Percentiles rank a stretch among this genome's conserved stretches.
These are phyloP conservation scores for Xiphophorus birchmanni DNA, from an alignment of 2,797 vertebrate genomes.

Conservation along the genomic window DNA sequence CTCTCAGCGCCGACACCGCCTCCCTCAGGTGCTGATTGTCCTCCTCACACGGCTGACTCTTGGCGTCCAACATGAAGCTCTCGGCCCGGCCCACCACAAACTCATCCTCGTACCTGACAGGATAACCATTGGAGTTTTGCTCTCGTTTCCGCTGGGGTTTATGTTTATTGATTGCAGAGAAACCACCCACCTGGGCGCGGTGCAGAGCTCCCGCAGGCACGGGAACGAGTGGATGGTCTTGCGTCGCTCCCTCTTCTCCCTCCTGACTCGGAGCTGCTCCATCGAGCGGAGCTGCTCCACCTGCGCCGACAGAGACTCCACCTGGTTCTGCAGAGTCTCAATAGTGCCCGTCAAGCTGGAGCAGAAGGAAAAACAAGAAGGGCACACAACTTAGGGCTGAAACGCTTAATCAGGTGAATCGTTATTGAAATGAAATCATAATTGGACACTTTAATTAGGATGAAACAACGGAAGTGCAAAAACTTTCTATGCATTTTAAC, in stretches of 20 bases:
- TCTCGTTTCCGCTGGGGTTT: background rate
- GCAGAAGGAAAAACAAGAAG: background rate
- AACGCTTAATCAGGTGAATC: no score
- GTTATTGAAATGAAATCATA: no score
- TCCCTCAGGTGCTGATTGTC: conserved; percentile 92
- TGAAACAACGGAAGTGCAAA: background rate
- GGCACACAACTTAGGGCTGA: background rate
- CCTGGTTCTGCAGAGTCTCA: conserved; percentile 90
- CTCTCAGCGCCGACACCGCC: conserved; percentile 87
- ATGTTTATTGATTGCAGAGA: rapidly evolving
- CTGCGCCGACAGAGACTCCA: conserved; percentile 90
- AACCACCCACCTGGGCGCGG: conserved; percentile 75
- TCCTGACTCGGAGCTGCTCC: conserved; percentile 89
- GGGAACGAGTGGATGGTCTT: conserved; percentile 95
- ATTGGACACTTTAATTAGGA: no score
- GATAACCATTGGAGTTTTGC: background rate
- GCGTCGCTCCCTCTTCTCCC: conserved; percentile 92
- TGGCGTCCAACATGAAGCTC: conserved; percentile 82
- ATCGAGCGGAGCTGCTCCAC: conserved; percentile 89
- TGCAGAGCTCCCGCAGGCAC: conserved; percentile 90
- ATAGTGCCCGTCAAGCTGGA: conserved; percentile 88
- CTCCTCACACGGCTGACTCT: conserved; percentile 87
- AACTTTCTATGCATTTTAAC: no score
- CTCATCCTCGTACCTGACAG: conserved; percentile 87
- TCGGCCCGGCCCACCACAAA: conserved; percentile 84